Conservation (phyloP, 2,113 vertebrate species). For the Mus musculus region GRCm39 chr2:169384501-169385000, state of each 20-base stretch:
- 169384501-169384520: neutral
- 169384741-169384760: neutral
- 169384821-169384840: neutral
- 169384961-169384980: neutral
- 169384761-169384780: neutral
- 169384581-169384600: neutral
- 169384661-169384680: neutral
- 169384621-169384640: neutral
- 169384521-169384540: neutral
- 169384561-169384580: neutral
- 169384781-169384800: neutral
- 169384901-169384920: neutral
- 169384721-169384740: neutral
- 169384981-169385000: neutral
- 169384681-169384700: rapidly evolving
- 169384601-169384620: rapidly evolving
- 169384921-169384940: neutral
- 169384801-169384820: neutral
- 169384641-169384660: neutral
- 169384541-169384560: rapidly evolving
- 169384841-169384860: too few species aligned
- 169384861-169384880: neutral
- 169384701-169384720: neutral
- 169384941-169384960: neutral
- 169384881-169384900: neutral